Conservation (phyloP, 2,797 vertebrate genomes). For the Microtus californicus region DNA sequence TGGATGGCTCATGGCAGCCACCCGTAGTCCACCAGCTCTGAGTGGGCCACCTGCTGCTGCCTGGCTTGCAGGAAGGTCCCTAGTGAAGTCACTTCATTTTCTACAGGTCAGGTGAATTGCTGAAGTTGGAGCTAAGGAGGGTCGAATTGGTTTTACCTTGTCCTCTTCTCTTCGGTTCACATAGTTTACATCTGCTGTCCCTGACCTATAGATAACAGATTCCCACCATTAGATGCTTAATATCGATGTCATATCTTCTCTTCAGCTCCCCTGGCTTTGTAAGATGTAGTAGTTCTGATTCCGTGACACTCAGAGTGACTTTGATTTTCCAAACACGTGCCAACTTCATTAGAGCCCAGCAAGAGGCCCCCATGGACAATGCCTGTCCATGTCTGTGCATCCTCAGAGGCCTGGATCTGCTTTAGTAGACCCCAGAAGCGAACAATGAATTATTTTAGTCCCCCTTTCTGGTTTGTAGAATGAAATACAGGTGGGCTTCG, state of each 20-base stretch:
- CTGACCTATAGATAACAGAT: neutral
- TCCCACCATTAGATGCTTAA: neutral
- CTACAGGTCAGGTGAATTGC: neutral
- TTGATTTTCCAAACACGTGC: neutral
- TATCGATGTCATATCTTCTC: neutral
- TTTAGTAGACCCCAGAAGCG: neutral
- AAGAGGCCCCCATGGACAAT: fast-evolving
- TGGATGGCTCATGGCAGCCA: neutral
- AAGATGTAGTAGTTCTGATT: neutral
- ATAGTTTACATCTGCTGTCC: neutral
- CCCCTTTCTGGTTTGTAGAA: neutral
- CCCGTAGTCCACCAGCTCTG: neutral
- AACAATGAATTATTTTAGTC: neutral
- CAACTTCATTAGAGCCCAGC: too few relatives aligned
- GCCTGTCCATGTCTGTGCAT: neutral
- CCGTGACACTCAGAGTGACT: neutral
- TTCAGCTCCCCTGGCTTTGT: neutral
- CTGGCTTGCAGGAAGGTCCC: neutral
- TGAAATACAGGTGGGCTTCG: neutral
- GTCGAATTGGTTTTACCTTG: neutral
- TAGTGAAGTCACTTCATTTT: neutral
- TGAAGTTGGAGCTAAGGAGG: neutral
- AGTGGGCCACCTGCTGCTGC: neutral
- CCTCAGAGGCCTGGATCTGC: neutral
- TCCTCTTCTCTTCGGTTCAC: fast-evolving